Base-by-base conservation (phyloP, 2,113 vertebrate species). In the Octodon degus region DNA sequence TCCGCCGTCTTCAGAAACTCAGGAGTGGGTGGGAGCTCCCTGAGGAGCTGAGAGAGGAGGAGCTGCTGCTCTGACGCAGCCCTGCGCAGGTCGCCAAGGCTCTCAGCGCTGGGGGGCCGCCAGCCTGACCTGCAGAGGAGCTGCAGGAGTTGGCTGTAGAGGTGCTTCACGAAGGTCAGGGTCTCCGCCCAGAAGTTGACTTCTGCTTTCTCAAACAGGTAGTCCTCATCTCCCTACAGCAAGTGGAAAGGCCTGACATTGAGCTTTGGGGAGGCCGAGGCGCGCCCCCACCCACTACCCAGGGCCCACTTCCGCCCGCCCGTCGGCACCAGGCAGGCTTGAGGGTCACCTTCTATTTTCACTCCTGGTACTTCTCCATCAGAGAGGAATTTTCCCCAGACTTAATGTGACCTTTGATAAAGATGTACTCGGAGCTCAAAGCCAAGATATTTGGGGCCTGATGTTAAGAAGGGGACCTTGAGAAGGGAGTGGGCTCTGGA, bases 111-210 rank as follows among this genome's bases (percentile, higher is more conserved):
- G 24, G 50, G 91, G n/a, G 92, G 92, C 9, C 1, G 60, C 74
- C 86, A 55, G 43, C 74, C 93, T 40, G 93, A 97, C 0, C 65
- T 72, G 76, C 67, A 80, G 30, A 99, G 98, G 90, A 96, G 80
- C 11, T 0, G 19, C 70, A 89, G 63, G 70, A 99, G 98, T 96
- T 99, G 99, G 91, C 96, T 93, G 97, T 98, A 98, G 10, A 99
- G 99, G 79, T 99, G 97, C 91, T 98, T 98, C 90, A 98, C 98
- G 37, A 99, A 98, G 94, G 98, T 98, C 90, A 99, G 94, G 25
- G 99, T 98, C 98, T 99, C 99, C 1, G 98, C 99, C 99, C 99
- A 99, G 96, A 99, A 99, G 98, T 99, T 99, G 90, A 99, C 97
- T 91, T 99, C 99, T 0, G 99, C 99, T 98, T 99, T 99, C 97